Base-by-base conservation (phyloP, 2,797 vertebrate genomes). In the Liparis tanakae region DNA sequence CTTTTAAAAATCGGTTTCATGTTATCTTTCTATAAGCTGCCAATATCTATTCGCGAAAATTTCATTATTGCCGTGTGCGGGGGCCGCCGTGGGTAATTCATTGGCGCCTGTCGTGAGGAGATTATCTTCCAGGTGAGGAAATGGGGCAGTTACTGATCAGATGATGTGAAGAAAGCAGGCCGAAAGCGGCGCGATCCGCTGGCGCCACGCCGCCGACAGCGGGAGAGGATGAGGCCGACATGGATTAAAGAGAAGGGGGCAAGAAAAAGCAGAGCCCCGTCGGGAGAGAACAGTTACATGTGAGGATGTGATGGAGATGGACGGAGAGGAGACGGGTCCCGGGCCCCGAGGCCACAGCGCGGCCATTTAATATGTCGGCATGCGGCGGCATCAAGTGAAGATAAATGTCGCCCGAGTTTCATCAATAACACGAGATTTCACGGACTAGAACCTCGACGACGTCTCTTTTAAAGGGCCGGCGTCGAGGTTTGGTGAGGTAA, bases 401-500 rank as follows among this genome's bases (percentile, higher is more conserved):
- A 30, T 1, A 30, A 30, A 30, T 30, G 4, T 30, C 4, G 25
- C 25, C 25, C 2, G 25, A 30, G 25, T 4, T 30, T 30, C 25
- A 30, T 0, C 1, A 0, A 59, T 22, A 63, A 15, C 30, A 58
- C 0, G 3, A 63, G 43, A 61, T 51, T 46, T 68, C 10, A 55
- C 39, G 53, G 56, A 58, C 65, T 20, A 55, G 46, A 67, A 55
- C 36, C 56, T 51, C 25, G 25, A 12, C 4, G 33, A 2, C 43
- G 37, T 59, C n/a, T 53, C 65, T 41, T 13, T 56, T 30, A 48
- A 18, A 34, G 33, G 60, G 46, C 59, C 15, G 48, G n/a, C 7
- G 18, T 56, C 50, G 30, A 74, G 50, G 30, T 77, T 72, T 66
- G 72, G n/a, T 51, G 60, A 72, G 80, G 83, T 83, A 82, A 85